Base-by-base conservation (phyloP, 35 echinoderm and acorn worm genomes). In the Amphiura filiformis region DNA sequence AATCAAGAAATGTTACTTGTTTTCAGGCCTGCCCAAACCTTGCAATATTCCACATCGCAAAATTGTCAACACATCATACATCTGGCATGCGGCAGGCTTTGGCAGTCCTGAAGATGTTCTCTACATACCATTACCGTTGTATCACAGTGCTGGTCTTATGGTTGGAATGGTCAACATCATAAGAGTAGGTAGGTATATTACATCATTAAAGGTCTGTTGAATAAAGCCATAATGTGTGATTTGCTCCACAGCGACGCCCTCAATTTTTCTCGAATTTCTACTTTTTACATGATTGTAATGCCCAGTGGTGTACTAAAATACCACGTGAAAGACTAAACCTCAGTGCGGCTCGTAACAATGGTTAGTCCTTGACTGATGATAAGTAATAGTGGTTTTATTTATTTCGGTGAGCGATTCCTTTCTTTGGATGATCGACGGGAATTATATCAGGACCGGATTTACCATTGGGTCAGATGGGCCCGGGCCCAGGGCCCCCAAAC, bases 11-110 rank as follows among this genome's bases (percentile, higher is more conserved):
- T n/a, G n/a, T 52, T 52, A 20, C 20, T 52, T 52, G 44, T 52
- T 52, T 52, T 52, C 44, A 90, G 88, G 88, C 32, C 81, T 84
- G 38, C 88, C 88, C 20, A 90, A 90, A 78, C 80, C 88, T 31
- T 56, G 49, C 2, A 90, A 77, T 15, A 65, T 90, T 17, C 26
- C 41, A 7, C 7, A 52, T 31, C 70, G 78, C 78, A 37, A 76
- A 32, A 36, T 79, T 5, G n/a, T 76, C 7, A 32, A 31, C 11
- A 20, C 44, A 52, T 52, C 26, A 35, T 11, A 84, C 38, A 14
- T 47, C 80, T 32, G 40, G 41, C 81, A 76, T 84, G 20, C 81
- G 31, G 35, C 0, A 20, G 34, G 36, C 23, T 38, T 4, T 83
- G 30, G 81, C 22, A n/a, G n/a, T n/a, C 32, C 40, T 83, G 44